Evolutionary conservation across 2,113 vertebrate genomes (phyloP).

Genomic region (Pyrgilauda ruficollis): DNA sequence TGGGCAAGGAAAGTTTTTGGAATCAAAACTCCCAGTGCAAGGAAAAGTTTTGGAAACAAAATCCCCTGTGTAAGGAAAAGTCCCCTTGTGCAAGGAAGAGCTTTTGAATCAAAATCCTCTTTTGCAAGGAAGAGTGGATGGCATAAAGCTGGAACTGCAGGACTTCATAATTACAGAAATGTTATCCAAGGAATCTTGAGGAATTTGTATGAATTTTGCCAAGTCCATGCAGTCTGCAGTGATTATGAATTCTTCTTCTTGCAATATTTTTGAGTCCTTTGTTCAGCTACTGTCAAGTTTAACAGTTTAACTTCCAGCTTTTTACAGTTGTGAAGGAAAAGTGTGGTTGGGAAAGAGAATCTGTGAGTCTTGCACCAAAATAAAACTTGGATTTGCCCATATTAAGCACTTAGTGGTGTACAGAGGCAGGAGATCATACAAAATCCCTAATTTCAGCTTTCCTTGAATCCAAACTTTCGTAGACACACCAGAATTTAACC

Average conservation of each 20-base stretch:
- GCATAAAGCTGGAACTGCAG: not conserved
- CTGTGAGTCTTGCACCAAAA: not conserved
- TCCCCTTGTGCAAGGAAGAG: not conserved
- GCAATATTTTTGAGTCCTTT: not conserved
- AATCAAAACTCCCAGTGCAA: accelerated
- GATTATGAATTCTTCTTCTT: not conserved
- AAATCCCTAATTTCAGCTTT: not conserved
- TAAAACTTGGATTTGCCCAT: not conserved
- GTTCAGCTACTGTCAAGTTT: not conserved
- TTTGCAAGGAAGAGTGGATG: not conserved
- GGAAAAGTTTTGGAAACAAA: no score
- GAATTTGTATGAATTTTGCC: not conserved
- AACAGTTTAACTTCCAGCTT: not conserved
- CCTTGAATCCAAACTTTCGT: not conserved
- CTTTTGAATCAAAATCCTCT: not conserved
- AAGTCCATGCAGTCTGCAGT: not conserved
- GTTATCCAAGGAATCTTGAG: not conserved
- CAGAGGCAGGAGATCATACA: not conserved
- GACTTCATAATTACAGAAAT: not conserved
- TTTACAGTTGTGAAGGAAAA: not conserved
- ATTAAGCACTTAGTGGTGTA: not conserved
- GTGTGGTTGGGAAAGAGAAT: not conserved
- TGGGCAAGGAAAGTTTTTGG: not conserved
- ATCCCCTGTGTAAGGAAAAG: accelerated
- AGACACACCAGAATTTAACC: not conserved